phyloP scores from a whole-genome alignment of 2,888 invertebrate genomes.

The Nephrocerus scutellatus region DNA sequence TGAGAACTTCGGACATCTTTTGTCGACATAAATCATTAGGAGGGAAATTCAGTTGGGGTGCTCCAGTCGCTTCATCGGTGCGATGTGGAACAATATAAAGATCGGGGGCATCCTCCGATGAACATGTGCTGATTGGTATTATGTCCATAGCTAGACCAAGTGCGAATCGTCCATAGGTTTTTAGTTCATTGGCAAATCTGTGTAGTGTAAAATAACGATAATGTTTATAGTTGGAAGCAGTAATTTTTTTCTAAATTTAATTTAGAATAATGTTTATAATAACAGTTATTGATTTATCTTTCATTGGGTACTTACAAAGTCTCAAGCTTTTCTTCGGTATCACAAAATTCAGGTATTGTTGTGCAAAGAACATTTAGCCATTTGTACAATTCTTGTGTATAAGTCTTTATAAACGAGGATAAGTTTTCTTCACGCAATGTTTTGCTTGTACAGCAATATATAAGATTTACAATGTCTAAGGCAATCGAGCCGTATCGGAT shows the following conservation, averaged over 20 bases:
- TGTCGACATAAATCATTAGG: conserved; percentile 56
- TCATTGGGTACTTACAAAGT: conserved; percentile 49
- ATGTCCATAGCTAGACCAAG: conserved; percentile 64
- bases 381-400: conserved; percentile 54
- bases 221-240: neutral
- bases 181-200: conserved; percentile 59
- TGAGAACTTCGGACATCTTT: conserved; percentile 63
- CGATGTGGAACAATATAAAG: conserved; percentile 50
- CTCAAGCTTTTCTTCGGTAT: conserved; percentile 51
- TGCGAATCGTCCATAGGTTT: conserved; percentile 58
- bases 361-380: conserved; percentile 53
- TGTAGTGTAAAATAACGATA: conserved; percentile 1
- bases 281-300: neutral
- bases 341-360: conserved; percentile 35
- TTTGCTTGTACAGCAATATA: conserved; percentile 61
- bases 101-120: conserved; percentile 65
- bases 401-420: conserved; percentile 54
- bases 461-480: conserved; percentile 59
- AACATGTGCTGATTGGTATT: conserved; percentile 63
- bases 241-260: neutral
- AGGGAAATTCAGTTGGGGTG: conserved; percentile 46
- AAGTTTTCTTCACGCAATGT: conserved; percentile 56
- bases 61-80: conserved; percentile 40
- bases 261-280: conserved; percentile 24
- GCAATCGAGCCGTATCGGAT: conserved; percentile 64